Evolutionary conservation across 23 tunicate genomes (phyloP).

Genomic region (Phallusia fumigata): DNA sequence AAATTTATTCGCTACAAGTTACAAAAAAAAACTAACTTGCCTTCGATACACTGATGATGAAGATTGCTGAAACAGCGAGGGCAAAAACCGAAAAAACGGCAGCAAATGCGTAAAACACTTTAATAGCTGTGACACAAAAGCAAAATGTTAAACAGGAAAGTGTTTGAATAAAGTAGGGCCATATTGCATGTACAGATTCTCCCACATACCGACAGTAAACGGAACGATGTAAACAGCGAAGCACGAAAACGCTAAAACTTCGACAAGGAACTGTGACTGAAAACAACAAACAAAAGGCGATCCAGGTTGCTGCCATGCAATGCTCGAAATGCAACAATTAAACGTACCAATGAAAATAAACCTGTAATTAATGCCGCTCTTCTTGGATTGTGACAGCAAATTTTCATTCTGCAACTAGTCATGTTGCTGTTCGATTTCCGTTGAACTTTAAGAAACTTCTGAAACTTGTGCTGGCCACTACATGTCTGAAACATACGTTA

Average conservation of each 20-base stretch:
- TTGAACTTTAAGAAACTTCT: too few relatives aligned
- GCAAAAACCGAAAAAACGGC: background rate
- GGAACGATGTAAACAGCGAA: constrained; percentile 11
- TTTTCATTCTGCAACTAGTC: background rate
- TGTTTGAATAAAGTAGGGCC: too few relatives aligned
- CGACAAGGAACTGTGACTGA: background rate
- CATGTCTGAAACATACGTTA: background rate
- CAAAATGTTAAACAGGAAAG: background rate
- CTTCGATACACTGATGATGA: background rate
- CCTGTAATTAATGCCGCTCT: background rate
- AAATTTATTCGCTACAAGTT: too few relatives aligned
- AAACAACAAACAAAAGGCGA: background rate
- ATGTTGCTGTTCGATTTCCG: too few relatives aligned
- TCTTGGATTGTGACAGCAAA: background rate
- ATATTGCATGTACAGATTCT: too few relatives aligned
- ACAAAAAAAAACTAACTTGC: too few relatives aligned
- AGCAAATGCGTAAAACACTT: constrained; percentile 13
- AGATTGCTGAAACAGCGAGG: background rate
- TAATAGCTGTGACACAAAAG: background rate
- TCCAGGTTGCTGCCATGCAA: background rate
- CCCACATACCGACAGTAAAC: background rate
- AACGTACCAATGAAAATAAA: background rate
- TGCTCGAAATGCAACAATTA: background rate
- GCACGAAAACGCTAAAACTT: constrained; percentile 15
- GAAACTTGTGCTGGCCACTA: too few relatives aligned